These are phyloP conservation scores for Antennarius maculatus DNA, from an alignment of 2,797 vertebrate species.

Conservation along the genomic window DNA sequence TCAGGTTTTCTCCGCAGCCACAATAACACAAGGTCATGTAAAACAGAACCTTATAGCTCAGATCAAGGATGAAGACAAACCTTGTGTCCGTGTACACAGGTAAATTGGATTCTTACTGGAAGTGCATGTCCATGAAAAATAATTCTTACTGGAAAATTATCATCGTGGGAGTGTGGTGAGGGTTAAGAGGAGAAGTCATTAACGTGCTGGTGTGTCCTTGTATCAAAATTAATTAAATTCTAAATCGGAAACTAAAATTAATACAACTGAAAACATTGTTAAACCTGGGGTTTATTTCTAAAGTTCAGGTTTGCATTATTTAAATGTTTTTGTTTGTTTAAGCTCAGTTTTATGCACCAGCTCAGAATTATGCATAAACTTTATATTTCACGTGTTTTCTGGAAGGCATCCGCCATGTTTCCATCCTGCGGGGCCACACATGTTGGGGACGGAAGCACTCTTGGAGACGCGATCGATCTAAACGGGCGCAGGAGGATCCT, in stretches of 20 bases:
- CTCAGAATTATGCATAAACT: background rate
- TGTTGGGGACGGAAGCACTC: conserved; percentile 17
- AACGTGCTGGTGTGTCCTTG: conserved; percentile 1
- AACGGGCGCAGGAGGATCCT: conserved; percentile 50
- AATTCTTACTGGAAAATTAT: too few relatives aligned
- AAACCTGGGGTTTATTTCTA: background rate
- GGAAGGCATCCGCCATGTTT: background rate
- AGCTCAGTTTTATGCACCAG: background rate
- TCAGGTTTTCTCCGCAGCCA: background rate
- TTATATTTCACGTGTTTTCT: background rate
- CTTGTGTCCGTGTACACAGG: background rate
- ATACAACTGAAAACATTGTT: background rate
- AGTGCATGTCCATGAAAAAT: too few relatives aligned
- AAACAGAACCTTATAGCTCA: background rate
- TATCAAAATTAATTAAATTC: background rate
- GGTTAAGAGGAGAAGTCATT: background rate
- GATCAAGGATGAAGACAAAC: background rate
- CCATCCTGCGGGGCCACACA: background rate
- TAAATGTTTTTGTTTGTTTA: background rate
- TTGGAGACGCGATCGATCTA: conserved; percentile 43
- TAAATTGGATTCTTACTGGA: too few relatives aligned
- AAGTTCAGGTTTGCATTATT: background rate
- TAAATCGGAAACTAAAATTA: background rate
- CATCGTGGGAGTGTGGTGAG: background rate
- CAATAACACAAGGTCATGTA: background rate